Base-by-base conservation (phyloP, 1,140 invertebrate genomes). In the Bilobella aurantiaca region DNA sequence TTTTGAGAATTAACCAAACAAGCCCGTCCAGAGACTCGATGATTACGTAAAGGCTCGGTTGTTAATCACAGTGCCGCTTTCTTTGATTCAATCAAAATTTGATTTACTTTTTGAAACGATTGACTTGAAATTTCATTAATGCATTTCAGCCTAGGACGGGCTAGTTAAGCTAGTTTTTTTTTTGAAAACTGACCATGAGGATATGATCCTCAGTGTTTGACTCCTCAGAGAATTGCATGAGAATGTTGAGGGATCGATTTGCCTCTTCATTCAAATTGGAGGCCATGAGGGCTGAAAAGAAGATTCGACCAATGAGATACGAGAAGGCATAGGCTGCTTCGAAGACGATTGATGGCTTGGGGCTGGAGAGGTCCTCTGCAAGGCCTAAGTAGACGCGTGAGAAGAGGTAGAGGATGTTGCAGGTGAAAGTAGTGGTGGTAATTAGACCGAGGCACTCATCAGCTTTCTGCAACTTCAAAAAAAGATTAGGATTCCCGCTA, bases 361-460 rank as follows among this genome's bases (percentile, higher is more conserved):
- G 21, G 23, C 58, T 58, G 32, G 25, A 58, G 16, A 67, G 28
- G 37, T 67, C 65, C 27, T 21, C 31, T n/a, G 49, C 56, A 1
- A 63, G 14, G 2, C 65, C 65, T n/a, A 63, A 46, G 37, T 63
- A 67, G 1, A 67, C 57, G 23, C 65, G 65, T 16, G 53, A 62
- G 34, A 67, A 67, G 31, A 67, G 29, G 61, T 67, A 67, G 27
- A 63, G 42, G 57, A 67, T 67, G 30, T 67, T 67, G 32, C 65
- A 67, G 8, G 56, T 37, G 28, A 67, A 62, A 14, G 53, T 30
- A 32, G 65, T 67, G 18, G 49, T 46, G 12, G 56, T 63, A 30
- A 67, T 63, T 8, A 42, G 12, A 25, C 60, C 60, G 29, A 67
- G 56, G 34, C 64, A 28, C 58, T 30, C n/a, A 31, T 67, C 57